A percentile compares a stretch with the other conserved stretches of the same genome.
Conservation (phyloP, 2,888 invertebrate species). For the Callyntrura guangdongensis region DNA sequence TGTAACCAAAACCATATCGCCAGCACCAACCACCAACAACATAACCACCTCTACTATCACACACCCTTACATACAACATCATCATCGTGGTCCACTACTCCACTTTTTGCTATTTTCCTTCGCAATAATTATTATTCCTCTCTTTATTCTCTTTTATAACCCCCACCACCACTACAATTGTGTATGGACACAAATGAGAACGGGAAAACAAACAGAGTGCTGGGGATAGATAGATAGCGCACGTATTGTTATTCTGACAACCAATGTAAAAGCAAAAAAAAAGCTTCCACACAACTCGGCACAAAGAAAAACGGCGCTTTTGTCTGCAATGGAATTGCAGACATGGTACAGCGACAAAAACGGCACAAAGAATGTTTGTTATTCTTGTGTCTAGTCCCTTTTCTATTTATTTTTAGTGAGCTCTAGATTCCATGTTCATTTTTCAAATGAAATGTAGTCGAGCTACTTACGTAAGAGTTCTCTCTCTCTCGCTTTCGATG, state of each 20-base stretch:
- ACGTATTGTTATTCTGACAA: not conserved
- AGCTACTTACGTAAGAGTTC: no score
- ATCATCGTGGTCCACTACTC: not conserved
- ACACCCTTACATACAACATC: not conserved
- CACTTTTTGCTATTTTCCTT: not conserved
- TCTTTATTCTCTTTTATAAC: not conserved
- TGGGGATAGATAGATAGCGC: not conserved
- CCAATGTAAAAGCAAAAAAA: not conserved
- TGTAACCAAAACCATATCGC: constrained; percentile 15
- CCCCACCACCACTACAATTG: not conserved
- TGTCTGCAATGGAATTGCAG: not conserved
- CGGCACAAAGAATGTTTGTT: not conserved
- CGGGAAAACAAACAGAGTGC: constrained; percentile 1
- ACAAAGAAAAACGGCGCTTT: not conserved
- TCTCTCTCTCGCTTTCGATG: not conserved
- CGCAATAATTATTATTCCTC: not conserved
- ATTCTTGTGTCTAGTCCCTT: not conserved
- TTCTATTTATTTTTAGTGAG: not conserved
- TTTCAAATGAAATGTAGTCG: not conserved
- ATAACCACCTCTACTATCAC: not conserved
- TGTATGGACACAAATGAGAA: not conserved
- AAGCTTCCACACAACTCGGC: not conserved
- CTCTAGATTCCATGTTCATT: not conserved
- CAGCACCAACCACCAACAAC: not conserved
- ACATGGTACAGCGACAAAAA: no score